Conservation (phyloP, 2,797 vertebrate species). For the Pipistrellus pygmaeus region DNA sequence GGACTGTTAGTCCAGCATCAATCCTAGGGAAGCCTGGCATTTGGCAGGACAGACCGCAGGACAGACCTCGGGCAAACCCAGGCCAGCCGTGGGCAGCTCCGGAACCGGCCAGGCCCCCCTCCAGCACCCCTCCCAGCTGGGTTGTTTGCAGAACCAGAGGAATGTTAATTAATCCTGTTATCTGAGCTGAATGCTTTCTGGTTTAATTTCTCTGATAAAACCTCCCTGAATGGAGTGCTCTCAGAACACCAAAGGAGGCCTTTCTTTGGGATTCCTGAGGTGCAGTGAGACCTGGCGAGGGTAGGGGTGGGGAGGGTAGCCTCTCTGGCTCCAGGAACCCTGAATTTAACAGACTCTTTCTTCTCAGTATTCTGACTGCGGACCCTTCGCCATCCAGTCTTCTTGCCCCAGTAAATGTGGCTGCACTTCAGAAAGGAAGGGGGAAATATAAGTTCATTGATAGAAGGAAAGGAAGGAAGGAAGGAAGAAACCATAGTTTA, state of each 20-base stretch:
- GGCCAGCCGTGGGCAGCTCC: neutral
- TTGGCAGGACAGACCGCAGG: neutral
- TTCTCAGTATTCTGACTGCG: neutral
- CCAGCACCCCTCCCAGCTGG: neutral
- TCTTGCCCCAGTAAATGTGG: neutral
- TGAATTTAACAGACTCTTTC: neutral
- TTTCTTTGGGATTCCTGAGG: slow-evolving; percentile 53
- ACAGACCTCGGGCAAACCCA: neutral
- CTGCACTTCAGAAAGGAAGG: neutral
- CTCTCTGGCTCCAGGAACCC: neutral
- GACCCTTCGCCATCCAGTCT: neutral
- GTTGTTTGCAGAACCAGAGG: slow-evolving; percentile 64
- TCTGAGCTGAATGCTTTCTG: slow-evolving; percentile 60
- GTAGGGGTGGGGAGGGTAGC: neutral
- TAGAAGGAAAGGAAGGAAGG: neutral
- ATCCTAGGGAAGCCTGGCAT: neutral
- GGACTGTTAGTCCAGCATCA: neutral
- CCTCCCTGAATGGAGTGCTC: slow-evolving; percentile 56
- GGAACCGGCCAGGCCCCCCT: neutral
- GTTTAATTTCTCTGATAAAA: slow-evolving; percentile 74
- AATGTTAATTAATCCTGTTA: slow-evolving; percentile 73
- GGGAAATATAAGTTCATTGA: neutral
- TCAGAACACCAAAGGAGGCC: slow-evolving; percentile 52
- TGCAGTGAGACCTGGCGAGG: neutral
- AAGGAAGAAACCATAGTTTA: neutral